Evolutionary conservation across 2,113 vertebrate species (phyloP).

Genomic region (Chlamydotis undulata): DNA sequence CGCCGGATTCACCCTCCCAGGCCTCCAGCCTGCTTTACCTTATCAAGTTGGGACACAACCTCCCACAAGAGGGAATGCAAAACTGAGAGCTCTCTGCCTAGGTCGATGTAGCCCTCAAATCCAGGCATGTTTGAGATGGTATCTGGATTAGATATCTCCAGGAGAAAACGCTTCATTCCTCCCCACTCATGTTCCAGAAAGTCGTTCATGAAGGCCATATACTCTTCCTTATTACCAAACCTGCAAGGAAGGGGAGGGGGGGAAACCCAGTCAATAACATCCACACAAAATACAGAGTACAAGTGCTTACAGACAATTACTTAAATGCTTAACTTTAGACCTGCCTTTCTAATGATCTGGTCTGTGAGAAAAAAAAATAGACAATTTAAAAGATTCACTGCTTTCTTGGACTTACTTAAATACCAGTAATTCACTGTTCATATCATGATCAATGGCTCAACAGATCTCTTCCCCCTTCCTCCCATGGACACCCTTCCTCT

Average conservation of each 20-base stretch:
- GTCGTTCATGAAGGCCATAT: constrained; percentile 98
- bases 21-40: constrained; percentile 80
- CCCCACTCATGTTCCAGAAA: constrained; percentile 97
- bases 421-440: neutral
- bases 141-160: constrained; percentile 93
- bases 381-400: neutral
- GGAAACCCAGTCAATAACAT: neutral
- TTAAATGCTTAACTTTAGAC: neutral
- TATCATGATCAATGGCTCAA: neutral
- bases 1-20: neutral
- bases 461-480: neutral
- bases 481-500: neutral
- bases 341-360: neutral
- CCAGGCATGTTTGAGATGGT: constrained; percentile 90
- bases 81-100: constrained; percentile 92
- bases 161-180: constrained; percentile 94
- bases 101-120: constrained; percentile 94
- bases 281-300: neutral
- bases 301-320: neutral
- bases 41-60: constrained; percentile 93
- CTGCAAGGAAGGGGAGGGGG: constrained; percentile 60
- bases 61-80: constrained; percentile 95
- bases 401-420: neutral
- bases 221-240: constrained; percentile 97
- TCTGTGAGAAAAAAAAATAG: neutral